A percentile compares a stretch with the other conserved stretches of the same genome.
Conservation (phyloP, 2,797 vertebrate species). For the Acomys russatus region DNA sequence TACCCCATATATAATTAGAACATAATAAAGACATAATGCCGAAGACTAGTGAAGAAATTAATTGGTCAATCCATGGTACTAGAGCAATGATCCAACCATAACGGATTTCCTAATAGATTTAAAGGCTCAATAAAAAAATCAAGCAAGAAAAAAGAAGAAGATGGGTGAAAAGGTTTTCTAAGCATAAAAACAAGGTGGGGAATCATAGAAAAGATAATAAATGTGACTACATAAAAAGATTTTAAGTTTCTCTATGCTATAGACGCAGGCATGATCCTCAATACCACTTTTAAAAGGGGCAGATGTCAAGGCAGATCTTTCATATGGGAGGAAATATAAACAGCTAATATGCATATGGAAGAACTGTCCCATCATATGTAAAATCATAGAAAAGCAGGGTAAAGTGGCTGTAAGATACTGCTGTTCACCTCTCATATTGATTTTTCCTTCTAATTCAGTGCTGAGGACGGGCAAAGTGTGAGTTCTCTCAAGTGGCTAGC, state of each 20-base stretch:
- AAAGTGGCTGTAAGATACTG: neutral
- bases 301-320: constrained; percentile 71
- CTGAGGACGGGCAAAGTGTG: neutral
- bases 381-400: constrained; percentile 21
- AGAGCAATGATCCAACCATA: neutral
- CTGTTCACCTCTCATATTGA: constrained; percentile 53
- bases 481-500: neutral
- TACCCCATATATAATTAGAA: neutral
- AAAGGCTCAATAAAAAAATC: constrained; percentile 53
- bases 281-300: constrained; percentile 70
- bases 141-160: constrained; percentile 10
- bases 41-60: constrained; percentile 1
- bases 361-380: neutral
- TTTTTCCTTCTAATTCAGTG: constrained; percentile 6
- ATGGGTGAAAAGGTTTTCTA: constrained; percentile 41
- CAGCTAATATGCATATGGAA: constrained; percentile 39
- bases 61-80: neutral
- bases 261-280: constrained; percentile 66
- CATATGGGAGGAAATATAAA: constrained; percentile 73
- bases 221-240: constrained; percentile 47
- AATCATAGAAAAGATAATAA: constrained; percentile 63
- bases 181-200: constrained; percentile 31
- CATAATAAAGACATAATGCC: constrained; percentile 7
- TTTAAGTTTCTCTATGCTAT: constrained; percentile 64
- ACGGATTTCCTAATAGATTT: constrained; percentile 16